Evolutionary conservation across 2,113 vertebrate species (phyloP).

Genomic region (Silurus asotus): DNA sequence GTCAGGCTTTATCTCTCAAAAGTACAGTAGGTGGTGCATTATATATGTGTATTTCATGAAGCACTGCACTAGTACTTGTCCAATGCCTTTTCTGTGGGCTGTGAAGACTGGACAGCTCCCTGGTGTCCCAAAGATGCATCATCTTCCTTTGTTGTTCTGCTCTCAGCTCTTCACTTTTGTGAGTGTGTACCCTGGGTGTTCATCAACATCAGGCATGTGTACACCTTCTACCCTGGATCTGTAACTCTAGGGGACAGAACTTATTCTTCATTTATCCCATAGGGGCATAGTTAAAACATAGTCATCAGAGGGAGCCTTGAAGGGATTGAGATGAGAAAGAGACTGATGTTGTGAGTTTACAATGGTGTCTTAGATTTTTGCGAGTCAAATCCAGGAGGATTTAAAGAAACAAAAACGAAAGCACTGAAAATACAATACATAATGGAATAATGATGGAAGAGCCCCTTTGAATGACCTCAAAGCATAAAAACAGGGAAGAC

Average conservation of each 20-base stretch:
- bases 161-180: neutral
- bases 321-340: neutral
- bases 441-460: neutral
- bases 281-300: neutral
- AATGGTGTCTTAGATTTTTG: neutral
- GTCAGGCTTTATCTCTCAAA: neutral
- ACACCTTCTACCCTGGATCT: neutral
- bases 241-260: neutral
- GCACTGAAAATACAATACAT: neutral
- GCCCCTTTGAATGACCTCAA: too few species aligned
- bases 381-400: neutral
- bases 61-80: neutral
- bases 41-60: slow-evolving; percentile 3
- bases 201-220: neutral
- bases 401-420: neutral
- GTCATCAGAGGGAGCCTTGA: neutral
- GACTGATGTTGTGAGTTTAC: neutral
- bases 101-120: neutral
- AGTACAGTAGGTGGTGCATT: neutral
- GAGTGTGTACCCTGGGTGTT: neutral
- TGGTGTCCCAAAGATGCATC: slow-evolving; percentile 12
- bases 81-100: neutral
- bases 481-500: neutral
- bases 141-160: slow-evolving; percentile 11
- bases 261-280: neutral